Evolutionary conservation across 2,888 invertebrate genomes (phyloP), one percentile per base, ranked within the genome.

Genomic region (Ashinkailepas kermadecensis): DNA sequence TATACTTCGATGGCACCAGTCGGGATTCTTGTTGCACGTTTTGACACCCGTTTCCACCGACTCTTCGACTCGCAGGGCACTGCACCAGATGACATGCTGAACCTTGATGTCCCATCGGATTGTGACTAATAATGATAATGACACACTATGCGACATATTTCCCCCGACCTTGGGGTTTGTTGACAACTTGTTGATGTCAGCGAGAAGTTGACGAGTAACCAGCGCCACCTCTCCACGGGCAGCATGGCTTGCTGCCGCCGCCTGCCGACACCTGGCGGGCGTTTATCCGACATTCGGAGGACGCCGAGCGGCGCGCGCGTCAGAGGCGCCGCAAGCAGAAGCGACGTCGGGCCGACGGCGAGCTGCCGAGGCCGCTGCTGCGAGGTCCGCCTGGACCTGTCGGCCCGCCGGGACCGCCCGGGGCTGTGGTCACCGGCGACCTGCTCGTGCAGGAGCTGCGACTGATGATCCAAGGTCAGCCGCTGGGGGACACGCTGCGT

Each of bases 241-340:
- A 18, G 15, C 70, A 70, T 39, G 39, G 25, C 25, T 21, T 56
- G 54, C 74, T 74, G 56, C 74, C 56, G 54, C 74, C 74, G 21
- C 74, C 74, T 18, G 74, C 74, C 56, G 74, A 74, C 74, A 74
- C 74, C 21, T 74, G 74, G 74, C 74, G 74, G 21, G 74, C 74
- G 54, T 74, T 74, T 13, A 56, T 74, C 21, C 74, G 56, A 9
- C 74, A 74, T 54, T 15, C 74, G 54, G 74, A 74, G 56, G 74
- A 74, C 3, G 21, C 56, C 9, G 74, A 18, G 56, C 74, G 74
- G 74, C 74, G 74, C 21, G 74, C 74, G 56, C 67, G n/a, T 11
- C 74, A 56, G 18, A 39, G 54, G 21, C 10, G 74, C 10, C 54
- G 21, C 21, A 74, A 56, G 56, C 23, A 74, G 74, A 39, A 74